These are phyloP conservation scores for Conopomorpha cramerella DNA, from an alignment of 1,140 invertebrate genomes.

Conservation along the genomic window DNA sequence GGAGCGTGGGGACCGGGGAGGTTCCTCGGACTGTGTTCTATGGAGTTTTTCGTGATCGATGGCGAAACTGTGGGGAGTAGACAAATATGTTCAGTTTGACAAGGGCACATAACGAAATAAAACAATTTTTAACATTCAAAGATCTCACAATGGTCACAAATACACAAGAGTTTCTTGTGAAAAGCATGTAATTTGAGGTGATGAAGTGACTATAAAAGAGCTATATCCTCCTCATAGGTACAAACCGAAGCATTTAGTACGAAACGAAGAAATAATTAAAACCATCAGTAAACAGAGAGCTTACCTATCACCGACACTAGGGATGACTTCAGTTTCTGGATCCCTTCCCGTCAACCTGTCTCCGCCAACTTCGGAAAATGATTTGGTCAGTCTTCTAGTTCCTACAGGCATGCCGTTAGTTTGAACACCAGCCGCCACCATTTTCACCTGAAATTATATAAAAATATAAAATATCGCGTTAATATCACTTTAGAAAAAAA, in stretches of 20 bases:
- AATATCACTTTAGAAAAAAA: too few species aligned
- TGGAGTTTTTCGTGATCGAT: constrained; percentile 78
- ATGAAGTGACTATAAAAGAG: too few species aligned
- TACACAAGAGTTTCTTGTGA: too few species aligned
- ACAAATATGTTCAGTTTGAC: too few species aligned
- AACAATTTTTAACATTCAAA: too few species aligned
- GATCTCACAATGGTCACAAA: too few species aligned
- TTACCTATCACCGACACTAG: constrained; percentile 33
- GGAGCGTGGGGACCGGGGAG: constrained; percentile 72
- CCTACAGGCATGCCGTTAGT: constrained; percentile 76
- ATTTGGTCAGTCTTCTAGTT: constrained; percentile 76
- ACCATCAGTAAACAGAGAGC: not conserved
- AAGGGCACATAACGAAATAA: too few species aligned
- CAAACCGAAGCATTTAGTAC: too few species aligned
- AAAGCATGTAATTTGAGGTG: too few species aligned
- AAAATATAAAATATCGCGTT: too few species aligned
- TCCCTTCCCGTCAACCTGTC: constrained; percentile 42
- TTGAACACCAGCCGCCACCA: constrained; percentile 87
- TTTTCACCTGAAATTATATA: constrained; percentile 74
- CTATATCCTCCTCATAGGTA: too few species aligned
- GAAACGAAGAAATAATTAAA: constrained; percentile 13
- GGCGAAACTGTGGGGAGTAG: too few species aligned
- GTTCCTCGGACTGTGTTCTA: constrained; percentile 82
- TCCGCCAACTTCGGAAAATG: constrained; percentile 77
- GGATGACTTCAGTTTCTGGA: constrained; percentile 24